phyloP scores from a whole-genome alignment of 2,888 invertebrate species.

The Caenorhabditis sp. region DNA sequence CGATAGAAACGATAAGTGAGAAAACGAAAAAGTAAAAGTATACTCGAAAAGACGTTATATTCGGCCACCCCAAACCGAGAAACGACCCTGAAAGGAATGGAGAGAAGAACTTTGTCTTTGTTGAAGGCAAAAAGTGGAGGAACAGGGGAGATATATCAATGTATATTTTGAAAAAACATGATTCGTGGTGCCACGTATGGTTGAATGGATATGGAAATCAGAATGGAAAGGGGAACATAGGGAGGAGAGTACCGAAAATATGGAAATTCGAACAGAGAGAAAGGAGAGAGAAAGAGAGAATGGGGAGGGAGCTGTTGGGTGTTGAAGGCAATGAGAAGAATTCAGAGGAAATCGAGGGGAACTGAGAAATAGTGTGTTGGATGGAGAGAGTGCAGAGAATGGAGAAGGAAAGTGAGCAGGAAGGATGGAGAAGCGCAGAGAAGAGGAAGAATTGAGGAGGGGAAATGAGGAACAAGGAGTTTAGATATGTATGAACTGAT shows the following conservation, averaged over 20 bases:
- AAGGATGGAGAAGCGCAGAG: conserved; percentile 45
- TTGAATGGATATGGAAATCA: not conserved
- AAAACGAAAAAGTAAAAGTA: conserved; percentile 14
- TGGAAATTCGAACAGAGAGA: conserved; percentile 42
- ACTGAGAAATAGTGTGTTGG: conserved; percentile 12
- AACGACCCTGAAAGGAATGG: conserved; percentile 13
- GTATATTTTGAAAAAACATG: conserved; percentile 28
- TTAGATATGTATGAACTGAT: not conserved
- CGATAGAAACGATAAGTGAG: conserved; percentile 13
- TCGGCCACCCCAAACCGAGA: conserved; percentile 86
- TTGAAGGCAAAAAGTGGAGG: conserved; percentile 83
- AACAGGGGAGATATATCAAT: conserved; percentile 71
- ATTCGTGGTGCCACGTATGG: conserved; percentile 6
- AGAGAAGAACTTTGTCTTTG: conserved; percentile 83
- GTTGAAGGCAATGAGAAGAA: conserved; percentile 21
- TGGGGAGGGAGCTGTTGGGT: conserved; percentile 14
- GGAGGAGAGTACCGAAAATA: conserved; percentile 32
- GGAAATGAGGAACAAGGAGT: conserved; percentile 4
- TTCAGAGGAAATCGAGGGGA: conserved; percentile 13
- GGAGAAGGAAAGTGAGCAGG: conserved; percentile 33
- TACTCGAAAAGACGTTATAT: conserved; percentile 82
- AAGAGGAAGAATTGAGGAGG: conserved; percentile 1
- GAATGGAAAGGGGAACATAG: conserved; percentile 17
- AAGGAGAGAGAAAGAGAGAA: conserved; percentile 3
- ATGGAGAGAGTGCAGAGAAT: conserved; percentile 22